Conservation (phyloP, 2,113 vertebrate genomes). For the Bombycilla garrulus region DNA sequence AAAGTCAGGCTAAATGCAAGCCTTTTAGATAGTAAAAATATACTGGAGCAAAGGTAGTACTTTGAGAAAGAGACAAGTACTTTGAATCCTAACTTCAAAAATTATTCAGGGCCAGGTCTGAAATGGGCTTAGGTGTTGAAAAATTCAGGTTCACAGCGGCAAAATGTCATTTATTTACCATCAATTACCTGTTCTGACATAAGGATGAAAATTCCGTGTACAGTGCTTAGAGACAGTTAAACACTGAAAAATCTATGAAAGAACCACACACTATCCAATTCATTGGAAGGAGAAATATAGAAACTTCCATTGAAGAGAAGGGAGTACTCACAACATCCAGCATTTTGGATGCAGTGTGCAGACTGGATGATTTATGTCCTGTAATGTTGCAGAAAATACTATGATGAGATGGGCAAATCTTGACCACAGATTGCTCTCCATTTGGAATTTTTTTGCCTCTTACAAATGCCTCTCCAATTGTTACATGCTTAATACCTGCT, state of each 20-base stretch:
- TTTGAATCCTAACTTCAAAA: neutral
- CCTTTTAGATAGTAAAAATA: neutral
- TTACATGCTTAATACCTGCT: neutral
- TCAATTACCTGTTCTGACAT: neutral
- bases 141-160: neutral
- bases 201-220: neutral
- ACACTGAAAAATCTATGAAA: neutral
- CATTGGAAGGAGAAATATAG: neutral
- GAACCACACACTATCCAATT: neutral
- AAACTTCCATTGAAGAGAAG: neutral
- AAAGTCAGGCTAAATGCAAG: neutral
- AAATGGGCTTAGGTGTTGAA: neutral
- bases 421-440: neutral
- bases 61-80: neutral
- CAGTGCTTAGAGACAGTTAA: neutral
- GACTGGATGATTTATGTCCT: neutral
- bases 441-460: neutral
- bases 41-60: neutral
- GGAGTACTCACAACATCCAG: neutral
- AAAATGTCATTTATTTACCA: neutral
- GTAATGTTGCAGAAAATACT: neutral
- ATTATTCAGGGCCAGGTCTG: neutral
- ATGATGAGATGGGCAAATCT: neutral
- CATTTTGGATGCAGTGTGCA: neutral
- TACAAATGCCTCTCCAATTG: neutral